A percentile compares a stretch with the other conserved stretches of the same genome.
phyloP scores from a whole-genome alignment of 2,113 vertebrate genomes.

The Corythornis cristatus region DNA sequence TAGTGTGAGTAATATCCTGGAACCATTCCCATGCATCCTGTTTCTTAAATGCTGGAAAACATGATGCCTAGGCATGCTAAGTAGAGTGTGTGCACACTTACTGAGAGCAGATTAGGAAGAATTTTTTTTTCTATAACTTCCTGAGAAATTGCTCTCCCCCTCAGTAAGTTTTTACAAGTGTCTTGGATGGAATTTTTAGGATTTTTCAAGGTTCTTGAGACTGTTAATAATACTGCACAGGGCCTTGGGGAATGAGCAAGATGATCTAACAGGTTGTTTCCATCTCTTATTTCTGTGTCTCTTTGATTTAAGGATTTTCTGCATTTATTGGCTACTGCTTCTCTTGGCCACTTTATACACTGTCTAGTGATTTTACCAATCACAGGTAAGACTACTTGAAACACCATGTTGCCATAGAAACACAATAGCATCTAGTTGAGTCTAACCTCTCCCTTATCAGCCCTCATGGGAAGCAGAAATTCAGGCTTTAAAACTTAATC shows the following conservation, averaged over 20 bases:
- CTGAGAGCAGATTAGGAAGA: background rate
- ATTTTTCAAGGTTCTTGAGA: constrained; percentile 41
- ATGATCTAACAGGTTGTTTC: constrained; percentile 50
- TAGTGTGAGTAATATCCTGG: background rate
- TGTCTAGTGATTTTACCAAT: constrained; percentile 26
- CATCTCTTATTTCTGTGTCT: constrained; percentile 35
- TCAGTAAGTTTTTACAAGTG: constrained; percentile 40
- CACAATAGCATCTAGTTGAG: constrained; percentile 36
- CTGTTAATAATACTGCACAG: constrained; percentile 23
- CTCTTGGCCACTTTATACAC: constrained; percentile 26
- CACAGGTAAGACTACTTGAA: constrained; percentile 25
- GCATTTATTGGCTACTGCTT: constrained; percentile 44
- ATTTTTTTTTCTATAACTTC: background rate
- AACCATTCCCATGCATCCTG: background rate
- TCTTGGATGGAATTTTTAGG: constrained; percentile 28
- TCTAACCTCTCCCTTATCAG: constrained; percentile 29
- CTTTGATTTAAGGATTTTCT: constrained; percentile 66
- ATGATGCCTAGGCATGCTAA: background rate
- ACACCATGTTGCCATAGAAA: constrained; percentile 50
- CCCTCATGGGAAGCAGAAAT: constrained; percentile 53
- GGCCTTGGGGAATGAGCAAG: constrained; percentile 3
- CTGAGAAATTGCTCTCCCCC: constrained; percentile 18
- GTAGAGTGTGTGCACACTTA: rapidly evolving
- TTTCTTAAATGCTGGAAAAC: background rate
- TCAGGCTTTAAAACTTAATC: constrained; percentile 60